Conservation (phyloP, 2,113 vertebrate genomes). For the Jaculus jaculus region DNA sequence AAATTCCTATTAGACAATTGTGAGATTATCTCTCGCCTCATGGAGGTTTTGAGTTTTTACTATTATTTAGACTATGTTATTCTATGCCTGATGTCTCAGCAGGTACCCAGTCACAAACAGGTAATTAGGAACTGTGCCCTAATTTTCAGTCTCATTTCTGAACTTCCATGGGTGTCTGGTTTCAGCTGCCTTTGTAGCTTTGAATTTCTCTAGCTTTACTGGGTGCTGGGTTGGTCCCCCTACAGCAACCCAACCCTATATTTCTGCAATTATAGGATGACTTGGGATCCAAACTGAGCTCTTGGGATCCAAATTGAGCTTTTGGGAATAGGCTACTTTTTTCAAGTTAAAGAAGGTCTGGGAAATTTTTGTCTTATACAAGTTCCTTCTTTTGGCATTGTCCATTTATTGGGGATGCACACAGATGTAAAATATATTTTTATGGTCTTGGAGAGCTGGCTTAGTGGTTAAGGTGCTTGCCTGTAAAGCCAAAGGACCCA, state of each 20-base stretch:
- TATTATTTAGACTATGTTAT: background rate
- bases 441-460: no score
- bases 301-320: background rate
- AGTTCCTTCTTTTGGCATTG: background rate
- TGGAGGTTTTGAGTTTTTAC: background rate
- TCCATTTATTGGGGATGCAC: background rate
- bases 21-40: background rate
- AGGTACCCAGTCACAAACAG: background rate
- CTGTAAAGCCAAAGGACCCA: no score
- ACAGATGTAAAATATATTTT: background rate
- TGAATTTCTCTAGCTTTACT: background rate
- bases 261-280: slow-evolving; percentile 5
- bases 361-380: slow-evolving; percentile 4
- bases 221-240: background rate
- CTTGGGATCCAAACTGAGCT: background rate
- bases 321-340: background rate
- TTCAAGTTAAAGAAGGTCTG: background rate
- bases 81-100: background rate
- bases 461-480: no score
- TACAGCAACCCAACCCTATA: background rate
- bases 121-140: background rate
- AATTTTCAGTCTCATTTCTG: background rate
- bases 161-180: background rate
- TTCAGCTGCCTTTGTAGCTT: background rate
- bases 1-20: background rate